These are phyloP conservation scores for Iphiclides podalirius DNA, from an alignment of 2,888 invertebrate species.

Conservation along the genomic window DNA sequence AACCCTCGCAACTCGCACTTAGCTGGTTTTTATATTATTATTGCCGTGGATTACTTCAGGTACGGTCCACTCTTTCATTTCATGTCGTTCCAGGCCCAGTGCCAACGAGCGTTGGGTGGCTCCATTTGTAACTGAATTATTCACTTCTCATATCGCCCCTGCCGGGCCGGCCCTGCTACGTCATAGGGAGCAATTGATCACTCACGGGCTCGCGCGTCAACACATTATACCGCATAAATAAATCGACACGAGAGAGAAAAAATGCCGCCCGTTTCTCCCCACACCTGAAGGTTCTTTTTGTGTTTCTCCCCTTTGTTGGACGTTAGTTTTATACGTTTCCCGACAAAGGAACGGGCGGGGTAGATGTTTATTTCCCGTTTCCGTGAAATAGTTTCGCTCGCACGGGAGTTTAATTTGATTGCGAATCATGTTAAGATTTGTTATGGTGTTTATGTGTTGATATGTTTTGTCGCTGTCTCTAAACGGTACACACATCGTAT, in stretches of 20 bases:
- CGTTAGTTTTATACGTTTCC: slow-evolving; percentile 6
- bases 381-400: background rate
- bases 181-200: slow-evolving; percentile 36
- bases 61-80: too few species aligned
- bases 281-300: slow-evolving; percentile 13
- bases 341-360: background rate
- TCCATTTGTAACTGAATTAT: slow-evolving; percentile 17
- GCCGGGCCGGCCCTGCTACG: slow-evolving; percentile 25
- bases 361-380: background rate
- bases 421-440: background rate
- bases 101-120: too few species aligned
- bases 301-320: slow-evolving; percentile 8
- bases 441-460: background rate
- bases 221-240: slow-evolving; percentile 36
- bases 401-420: background rate
- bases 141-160: slow-evolving; percentile 7
- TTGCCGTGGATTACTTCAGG: too few species aligned
- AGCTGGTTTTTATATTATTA: too few species aligned
- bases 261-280: slow-evolving; percentile 20
- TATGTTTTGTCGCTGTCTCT: too few species aligned
- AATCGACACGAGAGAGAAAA: slow-evolving; percentile 20
- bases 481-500: too few species aligned
- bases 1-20: too few species aligned
- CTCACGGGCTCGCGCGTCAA: slow-evolving; percentile 38
- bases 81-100: too few species aligned